phyloP scores from a whole-genome alignment of 2,888 invertebrate species.

The Drosophila meridiana region DNA sequence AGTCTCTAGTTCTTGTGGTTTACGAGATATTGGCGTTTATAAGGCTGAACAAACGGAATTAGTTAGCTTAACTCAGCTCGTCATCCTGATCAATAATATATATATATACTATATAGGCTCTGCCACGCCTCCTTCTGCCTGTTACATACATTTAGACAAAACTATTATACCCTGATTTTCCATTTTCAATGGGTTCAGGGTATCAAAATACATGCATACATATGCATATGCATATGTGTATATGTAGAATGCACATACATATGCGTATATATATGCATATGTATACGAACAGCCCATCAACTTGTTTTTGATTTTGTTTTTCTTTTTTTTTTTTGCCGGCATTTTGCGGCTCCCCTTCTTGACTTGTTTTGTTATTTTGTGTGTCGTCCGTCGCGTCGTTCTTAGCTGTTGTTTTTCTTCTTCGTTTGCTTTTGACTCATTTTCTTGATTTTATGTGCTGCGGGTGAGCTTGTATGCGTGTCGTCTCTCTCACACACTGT shows the following conservation, averaged over 20 bases:
- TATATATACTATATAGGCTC: too few species aligned
- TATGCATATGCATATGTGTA: neutral
- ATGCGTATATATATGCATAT: neutral
- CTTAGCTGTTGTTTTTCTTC: slow-evolving; percentile 44
- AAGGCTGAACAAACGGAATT: too few species aligned
- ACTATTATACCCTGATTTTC: too few species aligned
- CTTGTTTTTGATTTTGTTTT: slow-evolving; percentile 39
- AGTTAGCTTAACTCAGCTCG: too few species aligned
- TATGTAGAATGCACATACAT: neutral
- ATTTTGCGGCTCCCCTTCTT: slow-evolving; percentile 49
- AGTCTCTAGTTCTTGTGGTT: too few species aligned
- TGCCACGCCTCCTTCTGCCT: too few species aligned
- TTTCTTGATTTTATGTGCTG: slow-evolving; percentile 44
- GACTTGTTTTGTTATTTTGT: slow-evolving; percentile 64
- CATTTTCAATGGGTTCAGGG: too few species aligned
- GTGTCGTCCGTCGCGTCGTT: slow-evolving; percentile 31
- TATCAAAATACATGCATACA: too few species aligned
- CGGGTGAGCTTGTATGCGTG: slow-evolving; percentile 17
- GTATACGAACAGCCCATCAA: slow-evolving; percentile 17
- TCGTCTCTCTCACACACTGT: neutral
- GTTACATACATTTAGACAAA: too few species aligned
- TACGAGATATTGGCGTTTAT: too few species aligned
- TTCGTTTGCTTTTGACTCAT: slow-evolving; percentile 46
- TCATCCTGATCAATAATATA: too few species aligned
- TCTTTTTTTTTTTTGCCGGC: slow-evolving; percentile 62